Conservation (phyloP, 2,888 invertebrate genomes). For the Noctua fimbriata region DNA sequence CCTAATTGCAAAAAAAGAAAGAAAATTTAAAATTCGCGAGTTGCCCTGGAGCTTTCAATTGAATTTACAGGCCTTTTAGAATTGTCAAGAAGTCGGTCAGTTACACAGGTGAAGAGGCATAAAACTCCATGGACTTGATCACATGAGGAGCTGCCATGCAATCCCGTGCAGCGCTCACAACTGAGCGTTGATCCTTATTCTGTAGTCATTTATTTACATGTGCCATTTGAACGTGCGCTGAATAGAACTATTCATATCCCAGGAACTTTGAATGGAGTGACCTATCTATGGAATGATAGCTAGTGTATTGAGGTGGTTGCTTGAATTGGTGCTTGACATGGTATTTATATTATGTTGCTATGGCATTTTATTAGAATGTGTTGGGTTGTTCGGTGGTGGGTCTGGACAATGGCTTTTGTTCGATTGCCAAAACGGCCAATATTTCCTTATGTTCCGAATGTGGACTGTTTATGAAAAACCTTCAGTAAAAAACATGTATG, state of each 20-base stretch:
- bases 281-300: conserved; percentile 15
- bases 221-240: conserved; percentile 51
- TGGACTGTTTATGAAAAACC: background rate
- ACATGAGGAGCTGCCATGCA: background rate
- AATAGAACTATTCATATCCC: conserved; percentile 47
- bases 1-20: too few species aligned
- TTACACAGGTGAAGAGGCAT: background rate
- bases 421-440: background rate
- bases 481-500: background rate
- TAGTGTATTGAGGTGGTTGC: background rate
- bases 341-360: conserved; percentile 17
- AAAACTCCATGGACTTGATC: background rate
- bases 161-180: background rate
- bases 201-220: conserved; percentile 59
- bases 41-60: too few species aligned
- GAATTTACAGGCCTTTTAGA: background rate
- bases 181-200: background rate
- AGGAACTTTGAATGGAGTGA: conserved; percentile 28
- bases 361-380: background rate
- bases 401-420: background rate
- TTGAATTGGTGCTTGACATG: conserved; percentile 9
- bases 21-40: too few species aligned
- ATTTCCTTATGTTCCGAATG: background rate
- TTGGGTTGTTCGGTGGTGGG: background rate
- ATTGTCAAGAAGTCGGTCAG: background rate